Percentiles rank a stretch among this genome's conserved stretches.
Conservation (phyloP, 2,113 vertebrate species). For the Lycaon pictus region DNA sequence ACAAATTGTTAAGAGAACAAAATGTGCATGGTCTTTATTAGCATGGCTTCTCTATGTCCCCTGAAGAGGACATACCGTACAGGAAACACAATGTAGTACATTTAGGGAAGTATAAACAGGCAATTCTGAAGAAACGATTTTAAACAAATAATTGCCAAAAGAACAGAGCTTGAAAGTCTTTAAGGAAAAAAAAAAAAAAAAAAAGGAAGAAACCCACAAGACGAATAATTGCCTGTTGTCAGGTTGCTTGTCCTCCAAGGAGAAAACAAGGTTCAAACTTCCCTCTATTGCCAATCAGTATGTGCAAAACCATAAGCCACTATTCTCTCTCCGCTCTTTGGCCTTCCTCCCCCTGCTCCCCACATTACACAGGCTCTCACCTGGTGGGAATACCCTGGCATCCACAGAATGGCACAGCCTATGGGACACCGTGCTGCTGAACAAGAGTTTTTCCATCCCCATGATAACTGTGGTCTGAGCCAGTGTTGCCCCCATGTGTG, state of each 20-base stretch:
- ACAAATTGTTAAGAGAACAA: slow-evolving; percentile 61
- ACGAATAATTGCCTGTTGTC: slow-evolving; percentile 35
- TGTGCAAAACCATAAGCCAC: background rate
- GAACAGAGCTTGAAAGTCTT: slow-evolving; percentile 32
- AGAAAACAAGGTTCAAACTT: background rate
- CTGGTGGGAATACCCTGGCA: background rate
- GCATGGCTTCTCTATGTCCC: slow-evolving; percentile 48
- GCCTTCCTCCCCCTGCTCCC: background rate
- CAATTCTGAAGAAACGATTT: slow-evolving; percentile 66
- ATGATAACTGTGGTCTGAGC: background rate
- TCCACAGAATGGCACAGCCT: rapidly evolving
- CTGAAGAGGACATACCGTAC: slow-evolving; percentile 66
- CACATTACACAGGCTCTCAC: rapidly evolving
- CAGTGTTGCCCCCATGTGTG: background rate
- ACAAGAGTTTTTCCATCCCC: background rate
- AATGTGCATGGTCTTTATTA: slow-evolving; percentile 47
- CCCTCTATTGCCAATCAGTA: too few species aligned
- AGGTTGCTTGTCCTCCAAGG: background rate
- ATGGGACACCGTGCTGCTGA: too few species aligned
- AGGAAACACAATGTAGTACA: slow-evolving; percentile 39
- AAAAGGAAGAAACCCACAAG: slow-evolving; percentile 12
- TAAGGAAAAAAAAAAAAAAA: background rate
- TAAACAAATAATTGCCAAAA: slow-evolving; percentile 69
- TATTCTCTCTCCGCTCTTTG: background rate
- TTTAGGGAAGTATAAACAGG: slow-evolving; percentile 56